Percentiles rank a stretch among this genome's conserved stretches.
phyloP scores from a whole-genome alignment of 1,140 invertebrate species.

The Temnothorax curvispinosus region DNA sequence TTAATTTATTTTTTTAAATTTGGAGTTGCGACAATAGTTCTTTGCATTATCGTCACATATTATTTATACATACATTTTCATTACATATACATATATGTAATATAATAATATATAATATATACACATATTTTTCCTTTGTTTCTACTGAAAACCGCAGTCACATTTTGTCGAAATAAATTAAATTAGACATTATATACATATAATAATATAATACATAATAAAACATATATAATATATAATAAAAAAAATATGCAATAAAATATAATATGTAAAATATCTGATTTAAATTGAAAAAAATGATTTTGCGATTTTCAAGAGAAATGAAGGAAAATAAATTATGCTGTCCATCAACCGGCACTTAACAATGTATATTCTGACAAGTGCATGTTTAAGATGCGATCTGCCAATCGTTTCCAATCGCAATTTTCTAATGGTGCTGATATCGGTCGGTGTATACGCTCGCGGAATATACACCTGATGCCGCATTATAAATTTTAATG shows the following conservation, averaged over 20 bases:
- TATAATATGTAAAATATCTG: not conserved
- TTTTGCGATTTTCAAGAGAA: not conserved
- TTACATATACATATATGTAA: no score
- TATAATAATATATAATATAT: not conserved
- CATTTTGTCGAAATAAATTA: not conserved
- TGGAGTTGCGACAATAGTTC: not conserved
- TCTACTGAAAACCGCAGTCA: not conserved
- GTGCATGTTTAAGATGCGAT: slow-evolving; percentile 38
- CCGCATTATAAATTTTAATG: slow-evolving; percentile 42
- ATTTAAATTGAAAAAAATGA: not conserved
- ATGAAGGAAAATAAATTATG: not conserved
- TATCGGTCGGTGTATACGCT: not conserved
- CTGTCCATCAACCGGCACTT: not conserved
- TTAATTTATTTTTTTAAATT: not conserved
- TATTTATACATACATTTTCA: not conserved
- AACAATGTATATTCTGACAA: slow-evolving; percentile 25
- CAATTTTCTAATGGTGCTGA: slow-evolving; percentile 68
- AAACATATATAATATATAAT: not conserved
- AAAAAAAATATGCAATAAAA: not conserved
- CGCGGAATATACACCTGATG: not conserved
- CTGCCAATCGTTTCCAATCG: slow-evolving; percentile 1
- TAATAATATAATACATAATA: no score
- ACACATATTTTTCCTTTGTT: no score
- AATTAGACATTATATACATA: not conserved
- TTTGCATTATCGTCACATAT: not conserved